Conservation (phyloP, 2,888 invertebrate species). For the Epicampocera succincta region DNA sequence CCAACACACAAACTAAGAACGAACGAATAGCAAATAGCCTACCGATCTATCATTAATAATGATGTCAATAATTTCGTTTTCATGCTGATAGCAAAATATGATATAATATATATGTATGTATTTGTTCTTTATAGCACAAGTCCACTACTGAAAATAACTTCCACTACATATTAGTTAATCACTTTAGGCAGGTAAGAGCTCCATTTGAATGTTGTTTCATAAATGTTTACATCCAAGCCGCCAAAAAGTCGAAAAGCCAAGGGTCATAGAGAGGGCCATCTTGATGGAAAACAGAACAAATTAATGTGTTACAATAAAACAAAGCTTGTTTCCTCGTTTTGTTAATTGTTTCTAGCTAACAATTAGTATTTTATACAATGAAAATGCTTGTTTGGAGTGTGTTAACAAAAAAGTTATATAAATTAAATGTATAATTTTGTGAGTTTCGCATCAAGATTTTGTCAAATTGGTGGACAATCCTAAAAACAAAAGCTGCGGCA, state of each 20-base stretch:
- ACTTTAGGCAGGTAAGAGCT: too few relatives aligned
- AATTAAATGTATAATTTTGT: not conserved
- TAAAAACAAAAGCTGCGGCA: too few relatives aligned
- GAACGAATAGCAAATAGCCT: constrained; percentile 3
- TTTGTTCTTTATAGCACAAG: not conserved
- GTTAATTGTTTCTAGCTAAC: not conserved
- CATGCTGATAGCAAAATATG: not conserved
- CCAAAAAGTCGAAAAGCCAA: constrained; percentile 43
- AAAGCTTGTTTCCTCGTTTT: not conserved
- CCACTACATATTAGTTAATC: too few relatives aligned
- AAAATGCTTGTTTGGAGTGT: too few relatives aligned
- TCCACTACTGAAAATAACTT: not conserved
- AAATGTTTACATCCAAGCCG: not conserved
- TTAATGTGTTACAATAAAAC: not conserved
- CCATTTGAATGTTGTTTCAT: not conserved
- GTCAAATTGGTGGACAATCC: too few relatives aligned
- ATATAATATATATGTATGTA: not conserved
- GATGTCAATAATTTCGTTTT: constrained; percentile 25
- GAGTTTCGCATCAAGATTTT: too few relatives aligned
- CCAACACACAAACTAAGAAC: not conserved
- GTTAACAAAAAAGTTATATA: too few relatives aligned
- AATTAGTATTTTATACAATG: not conserved
- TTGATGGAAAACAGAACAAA: not conserved
- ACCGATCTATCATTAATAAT: constrained; percentile 19
- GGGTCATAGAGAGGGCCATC: constrained; percentile 8